phyloP scores from a whole-genome alignment of 2,113 vertebrate genomes.

The Dendrocopos noguchii region DNA sequence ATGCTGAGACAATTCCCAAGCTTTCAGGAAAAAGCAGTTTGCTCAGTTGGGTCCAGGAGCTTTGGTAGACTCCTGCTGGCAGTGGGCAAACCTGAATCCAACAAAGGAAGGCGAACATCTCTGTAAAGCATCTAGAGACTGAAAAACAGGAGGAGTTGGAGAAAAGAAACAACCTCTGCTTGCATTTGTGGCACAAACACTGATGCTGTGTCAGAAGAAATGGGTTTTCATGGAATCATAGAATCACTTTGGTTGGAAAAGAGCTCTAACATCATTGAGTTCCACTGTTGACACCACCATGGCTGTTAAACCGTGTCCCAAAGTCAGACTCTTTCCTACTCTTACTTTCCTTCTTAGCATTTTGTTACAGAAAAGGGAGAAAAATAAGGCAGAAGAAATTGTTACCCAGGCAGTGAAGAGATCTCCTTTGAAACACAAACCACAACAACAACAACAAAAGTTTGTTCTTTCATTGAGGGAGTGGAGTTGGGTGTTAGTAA shows the following conservation, averaged over 20 bases:
- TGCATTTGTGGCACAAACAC: background rate
- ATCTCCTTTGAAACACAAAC: slow-evolving; percentile 30
- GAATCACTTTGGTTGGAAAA: too few species aligned
- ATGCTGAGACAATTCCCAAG: background rate
- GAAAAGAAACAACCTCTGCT: background rate
- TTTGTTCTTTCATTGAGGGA: background rate
- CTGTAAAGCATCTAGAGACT: background rate
- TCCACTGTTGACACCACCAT: too few species aligned
- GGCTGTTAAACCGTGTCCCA: too few species aligned
- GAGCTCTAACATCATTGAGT: too few species aligned
- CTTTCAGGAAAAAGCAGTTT: background rate
- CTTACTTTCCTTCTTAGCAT: background rate
- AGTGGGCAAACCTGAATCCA: background rate
- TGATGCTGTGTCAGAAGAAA: background rate
- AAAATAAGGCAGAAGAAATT: background rate
- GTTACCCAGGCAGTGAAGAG: background rate
- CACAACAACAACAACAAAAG: background rate
- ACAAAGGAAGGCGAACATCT: background rate
- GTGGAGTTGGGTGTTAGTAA: slow-evolving; percentile 24
- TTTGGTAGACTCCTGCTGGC: background rate
- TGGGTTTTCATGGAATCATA: background rate
- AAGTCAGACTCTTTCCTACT: background rate
- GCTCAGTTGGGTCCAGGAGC: background rate
- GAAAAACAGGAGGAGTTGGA: background rate
- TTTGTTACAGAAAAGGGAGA: background rate